These are phyloP conservation scores for Phymanthus crucifer DNA, from an alignment of 92 coral and sea anemone species.

Conservation along the genomic window DNA sequence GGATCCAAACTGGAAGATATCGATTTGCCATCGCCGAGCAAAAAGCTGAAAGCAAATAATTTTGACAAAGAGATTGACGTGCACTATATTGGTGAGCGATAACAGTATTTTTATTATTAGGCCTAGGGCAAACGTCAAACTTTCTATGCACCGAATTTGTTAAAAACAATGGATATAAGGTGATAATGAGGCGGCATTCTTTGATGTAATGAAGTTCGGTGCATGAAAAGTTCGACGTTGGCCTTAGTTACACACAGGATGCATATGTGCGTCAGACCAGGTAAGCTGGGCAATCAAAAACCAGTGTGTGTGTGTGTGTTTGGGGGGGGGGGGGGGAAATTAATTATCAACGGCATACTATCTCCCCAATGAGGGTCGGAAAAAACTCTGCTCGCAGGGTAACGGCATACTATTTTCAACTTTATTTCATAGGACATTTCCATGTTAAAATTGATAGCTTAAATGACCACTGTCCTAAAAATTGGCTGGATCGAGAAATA, in stretches of 20 bases:
- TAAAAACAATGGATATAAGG: too few species aligned
- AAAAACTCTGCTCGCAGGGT: too few species aligned
- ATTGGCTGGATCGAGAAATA: slow-evolving; percentile 30
- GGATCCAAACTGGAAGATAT: neutral
- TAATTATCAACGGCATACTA: neutral
- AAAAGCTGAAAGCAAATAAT: neutral
- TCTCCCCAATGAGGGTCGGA: neutral
- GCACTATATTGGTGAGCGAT: slow-evolving; percentile 18
- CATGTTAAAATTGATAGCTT: neutral
- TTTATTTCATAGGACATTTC: slow-evolving; percentile 10
- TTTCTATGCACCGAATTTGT: too few species aligned
- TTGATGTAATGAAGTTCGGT: too few species aligned
- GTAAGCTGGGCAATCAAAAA: neutral
- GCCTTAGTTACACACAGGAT: neutral
- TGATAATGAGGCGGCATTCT: too few species aligned
- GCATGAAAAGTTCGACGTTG: too few species aligned
- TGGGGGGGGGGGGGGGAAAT: too few species aligned
- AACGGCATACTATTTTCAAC: neutral
- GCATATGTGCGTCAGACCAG: neutral
- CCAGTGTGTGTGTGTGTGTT: too few species aligned
- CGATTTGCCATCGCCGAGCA: slow-evolving; percentile 21
- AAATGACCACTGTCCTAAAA: slow-evolving; percentile 11
- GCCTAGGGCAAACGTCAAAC: too few species aligned
- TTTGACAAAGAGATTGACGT: slow-evolving; percentile 22
- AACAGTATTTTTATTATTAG: too few species aligned